A percentile compares a stretch with the other conserved stretches of the same genome.
phyloP scores from a whole-genome alignment of 2,797 vertebrate species.

The Lutjanus campechanus region DNA sequence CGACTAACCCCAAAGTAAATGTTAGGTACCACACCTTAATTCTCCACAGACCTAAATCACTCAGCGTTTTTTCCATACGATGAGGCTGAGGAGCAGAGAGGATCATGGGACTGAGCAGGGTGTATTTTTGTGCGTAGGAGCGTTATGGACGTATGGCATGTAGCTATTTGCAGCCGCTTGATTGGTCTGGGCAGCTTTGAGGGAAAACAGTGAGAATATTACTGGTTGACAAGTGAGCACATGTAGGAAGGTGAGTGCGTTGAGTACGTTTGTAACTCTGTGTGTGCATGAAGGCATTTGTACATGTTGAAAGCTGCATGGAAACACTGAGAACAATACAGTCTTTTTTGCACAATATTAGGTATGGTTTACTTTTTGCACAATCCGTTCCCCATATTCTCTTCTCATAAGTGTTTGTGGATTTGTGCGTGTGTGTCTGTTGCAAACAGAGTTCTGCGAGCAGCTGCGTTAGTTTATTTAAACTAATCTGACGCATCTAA shows the following conservation, averaged over 20 bases:
- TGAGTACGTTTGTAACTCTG: slow-evolving; percentile 3
- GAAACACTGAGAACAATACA: slow-evolving; percentile 19
- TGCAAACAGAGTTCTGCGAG: slow-evolving; percentile 23
- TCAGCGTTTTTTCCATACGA: neutral
- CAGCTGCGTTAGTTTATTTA: slow-evolving; percentile 56
- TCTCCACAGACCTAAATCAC: slow-evolving; percentile 11
- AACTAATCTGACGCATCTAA: slow-evolving; percentile 56
- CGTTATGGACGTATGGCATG: neutral
- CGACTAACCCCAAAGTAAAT: slow-evolving; percentile 17
- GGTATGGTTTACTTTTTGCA: slow-evolving; percentile 13
- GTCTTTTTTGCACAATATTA: slow-evolving; percentile 31
- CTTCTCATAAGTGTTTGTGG: slow-evolving; percentile 1
- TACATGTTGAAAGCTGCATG: slow-evolving; percentile 50
- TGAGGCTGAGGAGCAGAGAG: slow-evolving; percentile 4
- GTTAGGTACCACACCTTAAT: slow-evolving; percentile 20
- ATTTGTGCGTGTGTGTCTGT: slow-evolving; percentile 2
- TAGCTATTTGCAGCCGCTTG: slow-evolving; percentile 28
- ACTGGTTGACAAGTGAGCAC: slow-evolving; percentile 48
- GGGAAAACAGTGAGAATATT: slow-evolving; percentile 30
- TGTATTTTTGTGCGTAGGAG: slow-evolving; percentile 8
- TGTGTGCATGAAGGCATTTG: slow-evolving; percentile 27
- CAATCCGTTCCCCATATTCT: neutral
- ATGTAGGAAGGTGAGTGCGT: slow-evolving; percentile 35
- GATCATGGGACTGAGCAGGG: slow-evolving; percentile 18
- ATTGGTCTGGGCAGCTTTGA: slow-evolving; percentile 27